Base-by-base conservation (phyloP, 2,113 vertebrate genomes). In the Vulpes lagopus region DNA sequence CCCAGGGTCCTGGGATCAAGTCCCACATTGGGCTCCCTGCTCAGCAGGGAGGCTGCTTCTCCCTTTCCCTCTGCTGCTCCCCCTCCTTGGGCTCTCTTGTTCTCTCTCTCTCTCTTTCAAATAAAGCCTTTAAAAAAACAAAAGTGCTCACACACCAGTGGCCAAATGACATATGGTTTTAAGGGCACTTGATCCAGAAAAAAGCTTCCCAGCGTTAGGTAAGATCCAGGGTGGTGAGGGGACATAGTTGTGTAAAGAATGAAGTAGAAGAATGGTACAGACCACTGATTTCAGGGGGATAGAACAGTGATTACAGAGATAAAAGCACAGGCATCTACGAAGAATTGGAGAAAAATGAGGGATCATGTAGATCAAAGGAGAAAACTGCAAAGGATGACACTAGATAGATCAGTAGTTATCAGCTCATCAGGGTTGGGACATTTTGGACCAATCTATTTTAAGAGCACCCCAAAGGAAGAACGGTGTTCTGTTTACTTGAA, bases 321-420 rank as follows among this genome's bases (percentile, higher is more conserved):
- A 10, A 65, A 59, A 73, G 57, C 19, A 17, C 3, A 4, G 2
- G 5, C 3, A 10, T 6, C 8, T 6, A 5, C 4, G 27, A 69
- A 85, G n/a, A 80, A 65, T 2, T 51, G 49, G 43, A 71, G 23
- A 49, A 35, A 64, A 55, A 53, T 14, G 27, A 12, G 16, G 6
- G 17, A 32, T 4, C 25, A 1, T 14, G 32, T 9, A 71, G 30
- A 12, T 59, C 55, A 30, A 55, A 96, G 73, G 23, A 62, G 27
- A 65, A 60, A 76, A 23, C 5, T 19, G 22, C 15, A 49, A 64
- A 88, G 49, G 12, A 16, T 12, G 27, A 32, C 11, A 60, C 19
- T 3, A 32, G 59, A 15, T 3, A 27, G 4, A 22, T 60, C 53
- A n/a, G 17, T 12, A 27, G 35, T 69, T 27, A 27, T 20, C 3